Percentiles rank a stretch among this genome's conserved stretches.
Conservation (phyloP, 2,113 vertebrate genomes). For the Odontophorus gujanensis region DNA sequence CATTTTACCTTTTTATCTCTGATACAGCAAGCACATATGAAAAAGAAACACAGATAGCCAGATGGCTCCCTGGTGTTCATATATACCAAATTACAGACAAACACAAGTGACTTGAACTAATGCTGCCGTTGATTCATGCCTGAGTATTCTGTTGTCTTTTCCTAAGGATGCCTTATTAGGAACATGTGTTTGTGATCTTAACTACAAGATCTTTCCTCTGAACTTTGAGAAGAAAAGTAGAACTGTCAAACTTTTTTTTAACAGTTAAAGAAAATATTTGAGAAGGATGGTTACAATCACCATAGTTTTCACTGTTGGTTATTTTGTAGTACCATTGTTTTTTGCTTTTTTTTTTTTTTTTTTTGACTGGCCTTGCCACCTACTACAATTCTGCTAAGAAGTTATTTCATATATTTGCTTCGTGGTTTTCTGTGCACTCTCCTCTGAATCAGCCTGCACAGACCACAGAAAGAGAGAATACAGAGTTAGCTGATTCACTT, state of each 20-base stretch:
- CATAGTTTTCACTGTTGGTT: not conserved
- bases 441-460: conserved; percentile 10
- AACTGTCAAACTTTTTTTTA: not conserved
- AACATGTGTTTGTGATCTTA: not conserved
- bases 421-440: conserved; percentile 15
- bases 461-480: conserved; percentile 15
- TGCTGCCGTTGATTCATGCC: not conserved
- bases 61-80: conserved; percentile 5
- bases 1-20: conserved; percentile 71
- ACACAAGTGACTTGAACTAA: not conserved
- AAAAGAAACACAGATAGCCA: conserved; percentile 61
- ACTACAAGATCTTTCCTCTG: not conserved
- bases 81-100: not conserved
- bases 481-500: conserved; percentile 8
- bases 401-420: not conserved
- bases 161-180: not conserved
- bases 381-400: not conserved
- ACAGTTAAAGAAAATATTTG: not conserved
- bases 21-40: conserved; percentile 56
- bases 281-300: not conserved
- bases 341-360: not conserved
- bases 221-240: not conserved
- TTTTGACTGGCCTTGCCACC: not conserved
- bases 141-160: not conserved
- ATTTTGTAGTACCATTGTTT: not conserved